Percentiles rank a stretch among this genome's conserved stretches.
These are phyloP conservation scores for Cyanoliseus patagonus DNA, from an alignment of 2,113 vertebrate species.

Conservation along the genomic window DNA sequence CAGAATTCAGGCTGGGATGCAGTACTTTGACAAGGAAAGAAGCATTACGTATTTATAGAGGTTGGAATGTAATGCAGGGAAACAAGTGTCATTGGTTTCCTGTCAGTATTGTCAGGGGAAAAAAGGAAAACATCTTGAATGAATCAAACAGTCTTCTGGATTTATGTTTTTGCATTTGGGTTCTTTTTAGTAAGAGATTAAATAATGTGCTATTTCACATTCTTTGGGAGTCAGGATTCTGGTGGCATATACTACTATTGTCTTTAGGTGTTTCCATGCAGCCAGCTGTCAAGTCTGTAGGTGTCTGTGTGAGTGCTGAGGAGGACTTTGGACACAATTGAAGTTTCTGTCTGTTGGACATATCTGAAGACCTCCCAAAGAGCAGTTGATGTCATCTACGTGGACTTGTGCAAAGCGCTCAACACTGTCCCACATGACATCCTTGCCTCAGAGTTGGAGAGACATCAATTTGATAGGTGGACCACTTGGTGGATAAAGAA, in stretches of 20 bases:
- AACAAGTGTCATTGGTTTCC: background rate
- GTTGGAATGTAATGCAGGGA: background rate
- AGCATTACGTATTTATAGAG: background rate
- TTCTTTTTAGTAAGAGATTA: slow-evolving; percentile 14
- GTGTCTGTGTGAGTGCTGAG: background rate
- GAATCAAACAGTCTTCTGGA: slow-evolving; percentile 1
- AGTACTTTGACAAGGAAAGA: background rate
- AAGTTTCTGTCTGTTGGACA: background rate
- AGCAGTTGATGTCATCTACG: no score
- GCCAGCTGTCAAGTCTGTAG: background rate
- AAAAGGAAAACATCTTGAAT: background rate
- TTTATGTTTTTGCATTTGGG: background rate
- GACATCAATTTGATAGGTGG: no score
- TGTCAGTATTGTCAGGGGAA: background rate
- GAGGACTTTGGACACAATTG: background rate
- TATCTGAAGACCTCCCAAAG: background rate
- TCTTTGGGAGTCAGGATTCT: background rate
- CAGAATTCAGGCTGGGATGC: background rate
- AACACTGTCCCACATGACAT: no score
- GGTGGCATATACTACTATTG: background rate
- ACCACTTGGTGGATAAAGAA: no score
- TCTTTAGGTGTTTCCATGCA: background rate
- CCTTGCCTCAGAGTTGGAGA: no score
- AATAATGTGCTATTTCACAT: background rate
- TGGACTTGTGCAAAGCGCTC: no score